Evolutionary conservation across 1,140 invertebrate genomes (phyloP).

Genomic region (Pseudomyrmex sp.): DNA sequence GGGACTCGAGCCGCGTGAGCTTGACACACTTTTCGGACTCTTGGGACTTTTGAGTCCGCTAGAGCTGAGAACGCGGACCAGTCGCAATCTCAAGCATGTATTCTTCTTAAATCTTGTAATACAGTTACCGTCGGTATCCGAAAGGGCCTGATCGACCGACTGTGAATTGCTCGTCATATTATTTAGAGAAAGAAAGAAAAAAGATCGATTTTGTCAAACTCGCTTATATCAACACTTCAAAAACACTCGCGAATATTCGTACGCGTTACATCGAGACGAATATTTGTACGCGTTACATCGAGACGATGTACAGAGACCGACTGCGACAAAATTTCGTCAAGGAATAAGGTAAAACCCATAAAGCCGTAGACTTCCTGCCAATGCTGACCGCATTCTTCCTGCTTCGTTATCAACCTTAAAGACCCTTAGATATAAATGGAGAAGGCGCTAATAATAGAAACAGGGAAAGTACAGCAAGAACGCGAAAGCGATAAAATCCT

Average conservation of each 20-base stretch:
- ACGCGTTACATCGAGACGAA: slow-evolving; percentile 8
- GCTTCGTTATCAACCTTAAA: slow-evolving; percentile 31
- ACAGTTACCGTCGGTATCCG: neutral
- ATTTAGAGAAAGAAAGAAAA: neutral
- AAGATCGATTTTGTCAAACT: too few relatives aligned
- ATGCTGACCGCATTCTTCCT: slow-evolving; percentile 67
- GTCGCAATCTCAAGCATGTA: slow-evolving; percentile 65
- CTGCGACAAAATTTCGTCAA: neutral
- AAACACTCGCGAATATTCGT: neutral
- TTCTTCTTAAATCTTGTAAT: slow-evolving; percentile 45
- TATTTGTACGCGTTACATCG: slow-evolving; percentile 16
- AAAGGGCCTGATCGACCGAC: neutral
- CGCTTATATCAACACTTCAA: too few relatives aligned
- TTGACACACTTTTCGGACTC: slow-evolving; percentile 59
- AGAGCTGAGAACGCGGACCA: slow-evolving; percentile 68
- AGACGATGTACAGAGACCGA: neutral
- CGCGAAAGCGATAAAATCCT: slow-evolving; percentile 11
- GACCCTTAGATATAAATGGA: neutral
- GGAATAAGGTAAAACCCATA: slow-evolving; percentile 22
- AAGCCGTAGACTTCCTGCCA: slow-evolving; percentile 57
- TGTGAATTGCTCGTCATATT: slow-evolving; percentile 61
- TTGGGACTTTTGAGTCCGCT: slow-evolving; percentile 59
- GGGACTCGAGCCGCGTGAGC: slow-evolving; percentile 64
- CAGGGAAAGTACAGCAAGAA: neutral
- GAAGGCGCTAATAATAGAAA: slow-evolving; percentile 6